These are phyloP conservation scores for Xestia rhomboidea DNA, from an alignment of 2,888 invertebrate species.

Conservation along the genomic window DNA sequence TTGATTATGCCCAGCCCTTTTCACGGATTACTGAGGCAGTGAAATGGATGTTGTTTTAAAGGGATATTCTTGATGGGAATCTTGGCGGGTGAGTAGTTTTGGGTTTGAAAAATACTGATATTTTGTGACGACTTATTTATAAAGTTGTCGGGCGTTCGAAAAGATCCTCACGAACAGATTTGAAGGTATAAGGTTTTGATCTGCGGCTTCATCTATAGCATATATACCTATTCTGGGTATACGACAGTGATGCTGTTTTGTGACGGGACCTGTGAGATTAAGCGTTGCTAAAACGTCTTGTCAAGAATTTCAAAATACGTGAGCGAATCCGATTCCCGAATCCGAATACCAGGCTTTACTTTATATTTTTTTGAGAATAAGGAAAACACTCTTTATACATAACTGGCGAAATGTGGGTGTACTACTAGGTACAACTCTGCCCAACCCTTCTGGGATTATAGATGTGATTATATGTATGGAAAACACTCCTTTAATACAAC, in stretches of 20 bases:
- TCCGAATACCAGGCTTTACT: not conserved
- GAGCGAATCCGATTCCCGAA: not conserved
- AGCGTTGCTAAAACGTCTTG: not conserved
- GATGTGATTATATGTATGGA: not conserved
- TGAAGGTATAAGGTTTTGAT: not conserved
- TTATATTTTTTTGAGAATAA: not conserved
- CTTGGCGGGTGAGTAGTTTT: not conserved
- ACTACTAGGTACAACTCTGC: no score
- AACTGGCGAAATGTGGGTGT: no score
- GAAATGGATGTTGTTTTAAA: constrained; percentile 22
- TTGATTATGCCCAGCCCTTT: constrained; percentile 30
- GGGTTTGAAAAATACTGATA: not conserved
- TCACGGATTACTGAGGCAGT: not conserved
- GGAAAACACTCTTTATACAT: not conserved
- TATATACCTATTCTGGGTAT: not conserved
- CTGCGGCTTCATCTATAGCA: not conserved
- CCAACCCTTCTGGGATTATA: no score
- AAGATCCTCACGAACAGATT: not conserved
- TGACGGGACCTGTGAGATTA: not conserved
- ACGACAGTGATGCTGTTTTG: not conserved
- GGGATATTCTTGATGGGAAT: not conserved
- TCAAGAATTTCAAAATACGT: not conserved
- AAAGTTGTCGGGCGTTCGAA: not conserved
- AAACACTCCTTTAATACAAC: not conserved
- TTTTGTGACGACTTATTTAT: not conserved